phyloP scores from a whole-genome alignment of 2,888 invertebrate genomes.

The Tenthredo livida region DNA sequence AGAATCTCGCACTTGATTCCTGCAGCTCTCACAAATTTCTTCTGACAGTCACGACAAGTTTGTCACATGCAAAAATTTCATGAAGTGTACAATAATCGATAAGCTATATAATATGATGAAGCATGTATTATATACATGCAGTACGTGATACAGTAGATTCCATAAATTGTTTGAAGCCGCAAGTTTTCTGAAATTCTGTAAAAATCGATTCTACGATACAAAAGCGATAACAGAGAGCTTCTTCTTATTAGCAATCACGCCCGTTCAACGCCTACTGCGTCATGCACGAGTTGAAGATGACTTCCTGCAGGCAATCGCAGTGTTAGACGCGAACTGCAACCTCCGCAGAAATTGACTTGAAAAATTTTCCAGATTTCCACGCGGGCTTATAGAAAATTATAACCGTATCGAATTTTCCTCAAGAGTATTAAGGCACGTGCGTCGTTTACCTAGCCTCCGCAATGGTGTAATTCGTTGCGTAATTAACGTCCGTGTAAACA shows the following conservation, averaged over 20 bases:
- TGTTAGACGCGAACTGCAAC: not conserved
- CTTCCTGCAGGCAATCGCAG: too few species aligned
- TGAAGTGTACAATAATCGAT: too few species aligned
- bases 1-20: not conserved
- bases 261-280: not conserved
- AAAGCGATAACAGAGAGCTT: not conserved
- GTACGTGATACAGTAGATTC: too few species aligned
- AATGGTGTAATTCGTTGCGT: constrained; percentile 16
- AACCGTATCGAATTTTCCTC: not conserved
- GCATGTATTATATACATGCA: too few species aligned
- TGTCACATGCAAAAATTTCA: not conserved
- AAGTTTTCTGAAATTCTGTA: not conserved
- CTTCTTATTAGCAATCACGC: not conserved
- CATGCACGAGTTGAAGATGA: too few species aligned
- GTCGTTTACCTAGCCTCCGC: not conserved
- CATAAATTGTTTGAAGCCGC: not conserved
- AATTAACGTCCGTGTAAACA: constrained; percentile 47
- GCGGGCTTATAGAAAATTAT: not conserved
- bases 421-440: constrained; percentile 18
- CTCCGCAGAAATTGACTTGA: not conserved
- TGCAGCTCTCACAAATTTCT: too few species aligned
- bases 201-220: not conserved
- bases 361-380: not conserved
- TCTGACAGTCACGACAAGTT: not conserved
- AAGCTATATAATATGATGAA: too few species aligned